phyloP scores from a whole-genome alignment of 1,140 invertebrate genomes.

The Tetramorium simillimum region DNA sequence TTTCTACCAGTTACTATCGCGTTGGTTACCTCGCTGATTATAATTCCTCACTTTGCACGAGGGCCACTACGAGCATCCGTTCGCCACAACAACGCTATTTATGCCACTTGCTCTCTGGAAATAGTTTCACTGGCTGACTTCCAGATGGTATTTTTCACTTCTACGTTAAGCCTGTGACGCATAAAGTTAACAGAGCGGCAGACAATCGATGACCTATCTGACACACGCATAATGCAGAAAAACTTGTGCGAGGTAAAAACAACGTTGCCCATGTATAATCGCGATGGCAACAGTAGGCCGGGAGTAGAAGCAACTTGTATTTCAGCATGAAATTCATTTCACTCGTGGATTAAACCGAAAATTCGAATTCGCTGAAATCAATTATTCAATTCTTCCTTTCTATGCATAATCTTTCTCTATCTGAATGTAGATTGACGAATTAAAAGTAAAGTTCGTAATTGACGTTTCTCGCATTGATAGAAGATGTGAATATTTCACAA shows the following conservation, averaged over 20 bases:
- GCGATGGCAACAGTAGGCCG: background rate
- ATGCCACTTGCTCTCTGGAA: slow-evolving; percentile 67
- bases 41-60: slow-evolving; percentile 5
- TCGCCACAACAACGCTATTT: slow-evolving; percentile 71
- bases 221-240: background rate
- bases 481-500: background rate
- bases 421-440: background rate
- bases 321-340: background rate
- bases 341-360: background rate
- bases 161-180: slow-evolving; percentile 42
- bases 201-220: slow-evolving; percentile 12
- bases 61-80: slow-evolving; percentile 31
- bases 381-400: background rate
- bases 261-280: background rate
- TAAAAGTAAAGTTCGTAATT: background rate
- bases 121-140: slow-evolving; percentile 69
- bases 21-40: slow-evolving; percentile 8
- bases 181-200: slow-evolving; percentile 24
- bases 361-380: background rate
- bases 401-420: background rate
- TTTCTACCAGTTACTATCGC: background rate
- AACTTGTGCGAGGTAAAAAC: background rate
- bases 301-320: background rate
- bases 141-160: slow-evolving; percentile 71
- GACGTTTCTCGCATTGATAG: background rate